Base-by-base conservation (phyloP, 2,797 vertebrate species). In the Aviceda cuculoides region DNA sequence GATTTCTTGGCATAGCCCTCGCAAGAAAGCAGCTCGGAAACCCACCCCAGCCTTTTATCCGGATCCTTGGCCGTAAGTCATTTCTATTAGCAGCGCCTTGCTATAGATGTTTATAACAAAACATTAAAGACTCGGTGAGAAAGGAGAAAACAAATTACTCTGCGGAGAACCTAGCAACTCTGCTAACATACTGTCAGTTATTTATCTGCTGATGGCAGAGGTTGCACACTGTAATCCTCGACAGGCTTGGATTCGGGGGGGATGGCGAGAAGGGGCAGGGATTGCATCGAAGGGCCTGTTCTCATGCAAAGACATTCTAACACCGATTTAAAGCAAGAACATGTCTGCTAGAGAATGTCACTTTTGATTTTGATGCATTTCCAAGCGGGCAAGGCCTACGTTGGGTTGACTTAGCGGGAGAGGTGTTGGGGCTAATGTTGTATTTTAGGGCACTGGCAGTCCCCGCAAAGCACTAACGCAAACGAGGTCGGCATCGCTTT, bases 141-240 rank as follows among this genome's bases (percentile, higher is more conserved):
- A 97, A 96, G 88, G 52, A 97, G 97, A 94, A 98, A 98, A 97
- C 95, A 97, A 98, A 98, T 97, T 79, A 96, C 93, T 97, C 93
- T 95, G 89, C 42, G 66, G 95, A 97, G 96, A 97, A 97, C 94
- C 83, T 56, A 35, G 77, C 91, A 92, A 96, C 95, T 97, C 97
- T 65, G 93, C 95, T 97, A 95, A 97, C 97, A 96, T 47, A 89
- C 89, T 66, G 89, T 88, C 96, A 96, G 97, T 97, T 97, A 96
- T 96, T 98, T 96, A 98, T 97, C 94, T 96, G 95, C 96, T 95
- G 96, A 94, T 90, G 67, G 96, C 93, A 98, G 95, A 97, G 92
- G 89, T 82, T 97, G 97, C 80, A 88, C 89, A 87, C 82, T 78
- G 95, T 81, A 97, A 96, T 96, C 94, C 82, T 93, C 50, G 85